Evolutionary conservation across 2,888 invertebrate species (phyloP).

Genomic region (Anthophora plumipes): DNA sequence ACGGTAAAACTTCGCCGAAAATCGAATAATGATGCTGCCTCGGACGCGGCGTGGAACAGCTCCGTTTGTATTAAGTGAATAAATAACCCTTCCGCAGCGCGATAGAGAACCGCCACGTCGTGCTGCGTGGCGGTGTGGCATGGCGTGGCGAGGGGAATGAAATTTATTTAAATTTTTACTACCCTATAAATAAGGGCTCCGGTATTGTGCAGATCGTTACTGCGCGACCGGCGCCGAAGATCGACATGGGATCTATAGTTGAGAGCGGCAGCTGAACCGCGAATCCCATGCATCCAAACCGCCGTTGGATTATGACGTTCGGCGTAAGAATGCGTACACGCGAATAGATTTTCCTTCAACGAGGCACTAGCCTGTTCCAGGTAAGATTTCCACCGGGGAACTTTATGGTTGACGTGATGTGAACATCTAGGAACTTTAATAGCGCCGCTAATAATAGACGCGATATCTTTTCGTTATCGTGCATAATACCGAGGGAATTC

Average conservation of each 20-base stretch:
- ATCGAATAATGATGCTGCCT: slow-evolving; percentile 65
- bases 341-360: slow-evolving; percentile 28
- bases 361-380: no score
- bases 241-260: slow-evolving; percentile 45
- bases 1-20: slow-evolving; percentile 73
- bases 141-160: slow-evolving; percentile 56
- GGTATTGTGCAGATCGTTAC: slow-evolving; percentile 67
- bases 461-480: slow-evolving; percentile 19
- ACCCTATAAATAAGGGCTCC: slow-evolving; percentile 75
- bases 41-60: slow-evolving; percentile 49
- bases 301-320: slow-evolving; percentile 57
- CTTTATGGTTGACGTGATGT: slow-evolving; percentile 14
- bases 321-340: background rate
- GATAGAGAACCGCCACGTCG: slow-evolving; percentile 50
- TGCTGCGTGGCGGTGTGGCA: no score
- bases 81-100: slow-evolving; percentile 70
- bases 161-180: slow-evolving; percentile 79
- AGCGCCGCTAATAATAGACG: slow-evolving; percentile 16
- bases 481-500: background rate
- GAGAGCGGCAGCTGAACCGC: slow-evolving; percentile 27
- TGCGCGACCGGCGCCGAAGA: slow-evolving; percentile 45
- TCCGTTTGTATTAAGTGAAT: slow-evolving; percentile 74
- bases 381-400: slow-evolving; percentile 1
- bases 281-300: slow-evolving; percentile 29
- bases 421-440: slow-evolving; percentile 23